Base-by-base conservation (phyloP, 2,888 invertebrate species). In the Cheilosia grossa region DNA sequence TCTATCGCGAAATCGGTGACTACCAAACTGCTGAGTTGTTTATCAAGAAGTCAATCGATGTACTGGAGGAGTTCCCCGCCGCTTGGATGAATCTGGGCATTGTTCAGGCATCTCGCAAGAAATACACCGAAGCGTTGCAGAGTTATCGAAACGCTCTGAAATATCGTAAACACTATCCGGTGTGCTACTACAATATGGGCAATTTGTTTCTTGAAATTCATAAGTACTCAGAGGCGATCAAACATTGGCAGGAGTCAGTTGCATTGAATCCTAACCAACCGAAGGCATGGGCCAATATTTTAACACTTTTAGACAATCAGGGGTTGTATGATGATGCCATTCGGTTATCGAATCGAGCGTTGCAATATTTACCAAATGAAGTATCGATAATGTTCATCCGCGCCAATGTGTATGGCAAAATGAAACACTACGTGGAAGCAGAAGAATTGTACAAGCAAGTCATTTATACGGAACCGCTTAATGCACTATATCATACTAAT, bases 21-120 rank as follows among this genome's bases (percentile, higher is more conserved):
- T 92, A 98, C 89, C 96, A 96, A 89, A 96, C 97, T 2, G 98
- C 99, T 21, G 98, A 98, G 92, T 95, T 96, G 63, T 94, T 97
- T 87, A 93, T 98, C 17, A 93, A 93, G 87, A 93, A 93, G 88
- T 97, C 98, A 56, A 92, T 98, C 15, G 90, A 93, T 87, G 93
- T 96, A 1, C 88, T 89, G 73, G 90, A 95, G 40, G 96, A 97
- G 90, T 99, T 98, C 93, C 96, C 98, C 2, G 96, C 98, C 0
- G 99, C 98, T 0, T 99, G 98, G 98, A 99, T 99, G 98, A 99
- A 99, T 92, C 93, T 99, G 67, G 99, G 98, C 17, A 98, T 99
- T 88, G 97, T 98, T 37, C 94, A 98, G 87, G 95, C 97, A 0
- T 94, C 95, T 47, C 93, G 95, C 63, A 94, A 95, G 87, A 94